Evolutionary conservation across 2,113 vertebrate genomes (phyloP), one percentile per base, ranked within the genome.

Genomic region (Daboia siamensis): DNA sequence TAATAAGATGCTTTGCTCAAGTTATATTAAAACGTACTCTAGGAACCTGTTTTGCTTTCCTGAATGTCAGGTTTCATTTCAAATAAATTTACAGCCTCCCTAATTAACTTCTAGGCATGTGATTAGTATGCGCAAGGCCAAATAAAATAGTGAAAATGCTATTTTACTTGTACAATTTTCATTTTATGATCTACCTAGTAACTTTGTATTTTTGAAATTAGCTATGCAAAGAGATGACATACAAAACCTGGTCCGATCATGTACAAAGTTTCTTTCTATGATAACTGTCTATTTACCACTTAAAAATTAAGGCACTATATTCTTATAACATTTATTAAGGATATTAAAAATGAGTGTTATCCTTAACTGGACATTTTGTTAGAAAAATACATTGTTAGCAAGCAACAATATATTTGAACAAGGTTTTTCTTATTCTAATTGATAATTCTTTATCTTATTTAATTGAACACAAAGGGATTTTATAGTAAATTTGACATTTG

Each of bases 121-220:
- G 48, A 33, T 13, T n/a, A 54, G 33, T 69, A 64, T 23, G n/a
- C 59, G 29, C 33, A 61, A 80, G 44, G 52, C 39, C 69, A 87
- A 90, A 44, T 90, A 90, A 92, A 52, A 80, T 48, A 46, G 23
- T 54, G 6, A 92, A 39, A 88, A 64, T 48, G 59, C 44, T 56
- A 33, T 86, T 1, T 93, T 92, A 86, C 33, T 90, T 55, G 54
- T 89, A 84, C 69, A 87, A 23, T 87, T 91, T 91, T 87, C 52
- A 88, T 48, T 74, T 74, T 20, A 29, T 57, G 26, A 46, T 23
- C 6, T 87, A 23, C 11, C 3, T 5, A 61, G 10, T 86, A 87
- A 64, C 1, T 54, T 87, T 86, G 48, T 20, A 86, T 29, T 7
- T 55, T 55, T 0, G 57, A 61, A 86, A 51, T 59, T 52, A n/a